Evolutionary conservation across 2,797 vertebrate species (phyloP).

Genomic region (Sternarchorhynchus goeldii): DNA sequence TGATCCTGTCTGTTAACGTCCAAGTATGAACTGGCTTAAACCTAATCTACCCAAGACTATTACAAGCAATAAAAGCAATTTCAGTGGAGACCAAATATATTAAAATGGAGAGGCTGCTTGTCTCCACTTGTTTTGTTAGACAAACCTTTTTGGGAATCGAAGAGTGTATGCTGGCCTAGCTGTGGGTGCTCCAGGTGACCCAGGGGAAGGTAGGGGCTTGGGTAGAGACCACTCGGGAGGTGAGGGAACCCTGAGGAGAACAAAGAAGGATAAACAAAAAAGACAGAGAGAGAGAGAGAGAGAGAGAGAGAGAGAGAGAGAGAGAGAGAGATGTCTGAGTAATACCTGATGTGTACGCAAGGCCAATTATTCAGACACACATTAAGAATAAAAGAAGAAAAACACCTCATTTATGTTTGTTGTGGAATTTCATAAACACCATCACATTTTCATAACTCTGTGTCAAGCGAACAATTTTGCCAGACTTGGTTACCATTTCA

Average conservation of each 20-base stretch:
- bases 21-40: neutral
- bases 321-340: neutral
- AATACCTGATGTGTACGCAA: neutral
- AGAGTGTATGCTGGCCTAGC: conserved; percentile 88
- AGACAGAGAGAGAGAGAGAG: conserved; percentile 23
- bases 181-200: conserved; percentile 89
- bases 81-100: neutral
- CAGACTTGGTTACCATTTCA: neutral
- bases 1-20: neutral
- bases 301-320: neutral
- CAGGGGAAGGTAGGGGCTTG: conserved; percentile 88
- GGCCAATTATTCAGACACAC: conserved; percentile 18
- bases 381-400: conserved; percentile 30
- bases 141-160: conserved; percentile 94
- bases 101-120: neutral
- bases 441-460: conserved; percentile 3
- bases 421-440: neutral
- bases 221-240: conserved; percentile 87
- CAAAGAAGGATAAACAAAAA: neutral
- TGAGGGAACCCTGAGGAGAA: conserved; percentile 83
- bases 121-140: conserved; percentile 12
- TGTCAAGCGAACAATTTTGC: neutral
- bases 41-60: neutral
- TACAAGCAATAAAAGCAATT: neutral
- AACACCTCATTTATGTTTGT: neutral